Evolutionary conservation across 2,797 vertebrate genomes (phyloP), one percentile per base, ranked within the genome.

Genomic region (Orestias chungarensis): DNA sequence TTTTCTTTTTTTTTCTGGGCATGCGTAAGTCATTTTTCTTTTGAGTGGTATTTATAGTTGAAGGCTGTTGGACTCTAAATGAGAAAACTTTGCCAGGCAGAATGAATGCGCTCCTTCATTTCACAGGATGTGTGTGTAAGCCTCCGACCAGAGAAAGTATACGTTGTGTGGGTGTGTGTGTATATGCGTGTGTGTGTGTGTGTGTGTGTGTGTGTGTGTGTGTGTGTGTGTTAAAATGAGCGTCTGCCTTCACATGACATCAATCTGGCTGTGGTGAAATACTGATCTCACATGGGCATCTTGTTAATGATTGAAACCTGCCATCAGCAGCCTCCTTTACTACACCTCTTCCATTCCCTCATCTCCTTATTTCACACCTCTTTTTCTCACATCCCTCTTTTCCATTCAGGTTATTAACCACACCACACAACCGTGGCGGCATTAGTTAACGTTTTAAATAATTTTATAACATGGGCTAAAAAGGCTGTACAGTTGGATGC

Each of bases 61-160:
- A 85, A 91, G 91, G 88, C 88, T 75, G 85, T 86, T 92, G 90
- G 91, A 93, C 90, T 91, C 83, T 89, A 90, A 94, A 94, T 89
- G 92, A 93, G 92, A 78, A 42, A 87, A 73, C 90, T 91, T 91
- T 92, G 93, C 92, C 93, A 91, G 91, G 78, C 66, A 50, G 85
- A 84, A 95, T 94, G 94, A 95, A 95, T 95, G 89, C 93, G 87
- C 86, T 85, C 93, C 87, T 95, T 94, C 87, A 93, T 91, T 93
- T 92, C 83, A 85, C 87, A 88, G 86, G 88, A 92, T 92, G 92
- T 93, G 90, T 89, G 80, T 93, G 92, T 91, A 90, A 92, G 90
- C 93, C 91, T 88, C 87, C 87, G 89, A 93, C 86, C 81, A 80
- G 20, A 86, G 76, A 77, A 64, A 88, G 77, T 85, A 83, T 88